Conservation (phyloP, 2,888 invertebrate species). For the Salpingus planirostris region DNA sequence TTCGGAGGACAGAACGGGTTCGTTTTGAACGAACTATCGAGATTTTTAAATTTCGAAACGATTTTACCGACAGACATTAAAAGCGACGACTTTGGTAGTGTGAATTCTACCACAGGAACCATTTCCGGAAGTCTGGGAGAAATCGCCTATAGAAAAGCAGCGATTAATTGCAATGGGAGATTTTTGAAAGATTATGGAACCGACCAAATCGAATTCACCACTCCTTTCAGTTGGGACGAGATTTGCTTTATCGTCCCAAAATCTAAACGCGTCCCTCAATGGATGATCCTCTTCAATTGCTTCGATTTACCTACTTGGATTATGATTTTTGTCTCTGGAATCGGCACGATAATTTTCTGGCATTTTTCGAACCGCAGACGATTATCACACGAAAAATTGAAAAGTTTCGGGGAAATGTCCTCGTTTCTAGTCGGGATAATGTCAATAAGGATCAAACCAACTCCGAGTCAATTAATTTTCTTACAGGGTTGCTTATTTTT, state of each 20-base stretch:
- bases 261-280: slow-evolving; percentile 34
- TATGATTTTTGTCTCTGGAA: too few species aligned
- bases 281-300: slow-evolving; percentile 34
- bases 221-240: slow-evolving; percentile 25
- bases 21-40: slow-evolving; percentile 1
- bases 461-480: slow-evolving; percentile 1
- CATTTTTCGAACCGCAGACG: too few species aligned
- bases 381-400: slow-evolving; percentile 1
- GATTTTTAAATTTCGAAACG: slow-evolving; percentile 3
- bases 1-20: slow-evolving; percentile 35
- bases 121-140: slow-evolving; percentile 34
- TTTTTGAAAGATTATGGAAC: slow-evolving; percentile 37
- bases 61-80: not conserved
- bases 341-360: too few species aligned
- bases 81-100: slow-evolving; percentile 11
- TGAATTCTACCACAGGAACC: slow-evolving; percentile 3
- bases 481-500: slow-evolving; percentile 25
- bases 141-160: slow-evolving; percentile 31
- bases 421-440: slow-evolving; percentile 1
- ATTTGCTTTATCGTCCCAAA: slow-evolving; percentile 39
- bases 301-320: slow-evolving; percentile 22
- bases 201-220: slow-evolving; percentile 31
- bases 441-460: not conserved
- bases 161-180: slow-evolving; percentile 39
- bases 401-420: slow-evolving; percentile 1